These are phyloP conservation scores for Babylonia areolata DNA, from an alignment of 1,140 invertebrate genomes.

Conservation along the genomic window DNA sequence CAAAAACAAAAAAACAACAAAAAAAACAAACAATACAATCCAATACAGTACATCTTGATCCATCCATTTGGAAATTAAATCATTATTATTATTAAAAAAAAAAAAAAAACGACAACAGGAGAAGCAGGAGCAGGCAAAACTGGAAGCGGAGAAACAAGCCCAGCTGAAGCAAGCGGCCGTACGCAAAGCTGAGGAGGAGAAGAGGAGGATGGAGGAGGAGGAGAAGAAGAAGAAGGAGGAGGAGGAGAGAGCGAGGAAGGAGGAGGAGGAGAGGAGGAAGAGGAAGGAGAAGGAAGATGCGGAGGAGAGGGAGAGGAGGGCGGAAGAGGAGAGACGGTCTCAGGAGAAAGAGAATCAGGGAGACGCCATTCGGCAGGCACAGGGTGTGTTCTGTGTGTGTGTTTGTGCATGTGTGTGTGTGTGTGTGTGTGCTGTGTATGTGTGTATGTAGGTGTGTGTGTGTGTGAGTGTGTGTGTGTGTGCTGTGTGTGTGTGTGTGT, in stretches of 20 bases:
- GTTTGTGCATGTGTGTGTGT: too few relatives aligned
- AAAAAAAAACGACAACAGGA: slow-evolving; percentile 37
- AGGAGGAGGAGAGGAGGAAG: slow-evolving; percentile 30
- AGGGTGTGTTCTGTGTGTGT: slow-evolving; percentile 4
- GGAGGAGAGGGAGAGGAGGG: slow-evolving; percentile 25
- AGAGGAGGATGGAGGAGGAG: slow-evolving; percentile 61
- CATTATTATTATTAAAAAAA: too few relatives aligned
- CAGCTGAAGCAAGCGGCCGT: background rate
- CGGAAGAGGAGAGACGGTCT: slow-evolving; percentile 37
- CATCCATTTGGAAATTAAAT: too few relatives aligned
- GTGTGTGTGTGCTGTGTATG: too few relatives aligned
- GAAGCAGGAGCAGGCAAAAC: slow-evolving; percentile 8
- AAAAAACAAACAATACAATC: too few relatives aligned
- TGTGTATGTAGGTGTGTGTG: too few relatives aligned
- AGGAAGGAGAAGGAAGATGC: slow-evolving; percentile 36
- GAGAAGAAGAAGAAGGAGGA: slow-evolving; percentile 33
- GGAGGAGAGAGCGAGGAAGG: slow-evolving; percentile 32
- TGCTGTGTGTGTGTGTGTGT: background rate
- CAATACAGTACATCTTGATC: too few relatives aligned
- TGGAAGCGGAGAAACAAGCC: slow-evolving; percentile 45
- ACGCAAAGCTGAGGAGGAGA: slow-evolving; percentile 76
- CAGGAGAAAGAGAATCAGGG: slow-evolving; percentile 18
- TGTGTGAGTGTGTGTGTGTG: too few relatives aligned
- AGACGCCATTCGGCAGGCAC: slow-evolving; percentile 7
- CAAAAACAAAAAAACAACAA: too few relatives aligned